Evolutionary conservation across 2,888 invertebrate species (phyloP).

Genomic region (Camptogramma bilineatum): DNA sequence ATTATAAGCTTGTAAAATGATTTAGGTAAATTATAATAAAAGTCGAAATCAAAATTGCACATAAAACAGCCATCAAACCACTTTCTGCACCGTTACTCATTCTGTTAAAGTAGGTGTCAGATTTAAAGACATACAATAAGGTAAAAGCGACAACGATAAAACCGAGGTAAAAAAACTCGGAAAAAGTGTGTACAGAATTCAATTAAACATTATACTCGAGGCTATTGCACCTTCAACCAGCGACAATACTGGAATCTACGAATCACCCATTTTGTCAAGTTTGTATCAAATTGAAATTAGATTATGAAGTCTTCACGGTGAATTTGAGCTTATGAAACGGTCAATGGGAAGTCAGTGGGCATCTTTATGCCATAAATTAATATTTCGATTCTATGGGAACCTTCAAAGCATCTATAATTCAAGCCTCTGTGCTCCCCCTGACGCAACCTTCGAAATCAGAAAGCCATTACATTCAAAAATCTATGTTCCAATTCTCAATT

Average conservation of each 20-base stretch:
- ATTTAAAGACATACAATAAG: slow-evolving; percentile 51
- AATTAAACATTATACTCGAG: slow-evolving; percentile 72
- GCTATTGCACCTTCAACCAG: slow-evolving; percentile 68
- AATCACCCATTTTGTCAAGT: slow-evolving; percentile 73
- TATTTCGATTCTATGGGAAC: slow-evolving; percentile 75
- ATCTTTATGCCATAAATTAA: slow-evolving; percentile 75
- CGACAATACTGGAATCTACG: slow-evolving; percentile 76
- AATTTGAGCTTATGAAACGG: slow-evolving; percentile 74
- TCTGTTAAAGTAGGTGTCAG: slow-evolving; percentile 52
- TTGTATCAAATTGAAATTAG: slow-evolving; percentile 80
- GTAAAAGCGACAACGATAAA: slow-evolving; percentile 54
- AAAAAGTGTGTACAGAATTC: slow-evolving; percentile 73
- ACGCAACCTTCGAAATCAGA: slow-evolving; percentile 39
- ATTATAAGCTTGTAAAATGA: background rate
- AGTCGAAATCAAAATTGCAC: background rate
- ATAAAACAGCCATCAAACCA: slow-evolving; percentile 49
- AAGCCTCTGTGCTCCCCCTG: slow-evolving; percentile 47
- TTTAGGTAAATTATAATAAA: background rate
- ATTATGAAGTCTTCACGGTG: slow-evolving; percentile 78
- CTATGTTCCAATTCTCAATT: slow-evolving; percentile 60
- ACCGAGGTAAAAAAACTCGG: slow-evolving; percentile 52
- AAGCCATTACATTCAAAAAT: slow-evolving; percentile 44
- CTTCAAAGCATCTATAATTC: slow-evolving; percentile 36
- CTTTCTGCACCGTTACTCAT: slow-evolving; percentile 56
- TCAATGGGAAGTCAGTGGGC: slow-evolving; percentile 76